Conservation (phyloP, 2,797 vertebrate species). For the Acipenser ruthenus region DNA sequence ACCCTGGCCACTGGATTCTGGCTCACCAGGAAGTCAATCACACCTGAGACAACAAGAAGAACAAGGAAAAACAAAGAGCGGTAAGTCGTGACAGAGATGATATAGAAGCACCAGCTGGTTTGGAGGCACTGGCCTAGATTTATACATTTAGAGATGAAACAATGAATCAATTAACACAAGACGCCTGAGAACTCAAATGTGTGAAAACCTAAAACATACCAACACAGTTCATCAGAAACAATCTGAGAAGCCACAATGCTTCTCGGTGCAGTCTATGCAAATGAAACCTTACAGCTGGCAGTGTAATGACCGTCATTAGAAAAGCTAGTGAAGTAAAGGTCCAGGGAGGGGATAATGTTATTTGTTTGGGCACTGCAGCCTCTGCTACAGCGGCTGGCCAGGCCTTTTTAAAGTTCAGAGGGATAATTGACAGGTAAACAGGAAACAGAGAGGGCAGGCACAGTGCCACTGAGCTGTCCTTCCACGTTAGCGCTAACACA, state of each 20-base stretch:
- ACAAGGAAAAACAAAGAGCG: conserved; percentile 12
- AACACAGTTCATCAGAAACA: conserved; percentile 20
- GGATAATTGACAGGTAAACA: conserved; percentile 40
- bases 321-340: neutral
- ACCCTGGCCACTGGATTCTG: conserved; percentile 84
- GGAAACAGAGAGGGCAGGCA: conserved; percentile 10
- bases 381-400: neutral
- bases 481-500: conserved; percentile 45
- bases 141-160: conserved; percentile 49
- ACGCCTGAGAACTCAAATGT: conserved; percentile 31
- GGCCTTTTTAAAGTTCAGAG: conserved; percentile 11
- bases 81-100: too few relatives aligned
- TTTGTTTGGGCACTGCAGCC: conserved; percentile 14
- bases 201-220: conserved; percentile 48
- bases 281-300: conserved; percentile 49
- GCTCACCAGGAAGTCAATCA: conserved; percentile 92
- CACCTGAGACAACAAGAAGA: conserved; percentile 54
- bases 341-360: conserved; percentile 26
- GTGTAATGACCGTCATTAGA: conserved; percentile 47
- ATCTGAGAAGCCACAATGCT: too few relatives aligned
- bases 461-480: conserved; percentile 25
- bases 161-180: conserved; percentile 48
- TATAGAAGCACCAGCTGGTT: neutral
- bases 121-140: conserved; percentile 22
- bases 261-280: conserved; percentile 46